phyloP scores from a whole-genome alignment of 1,140 invertebrate species.

The Brachionus koreanus region DNA sequence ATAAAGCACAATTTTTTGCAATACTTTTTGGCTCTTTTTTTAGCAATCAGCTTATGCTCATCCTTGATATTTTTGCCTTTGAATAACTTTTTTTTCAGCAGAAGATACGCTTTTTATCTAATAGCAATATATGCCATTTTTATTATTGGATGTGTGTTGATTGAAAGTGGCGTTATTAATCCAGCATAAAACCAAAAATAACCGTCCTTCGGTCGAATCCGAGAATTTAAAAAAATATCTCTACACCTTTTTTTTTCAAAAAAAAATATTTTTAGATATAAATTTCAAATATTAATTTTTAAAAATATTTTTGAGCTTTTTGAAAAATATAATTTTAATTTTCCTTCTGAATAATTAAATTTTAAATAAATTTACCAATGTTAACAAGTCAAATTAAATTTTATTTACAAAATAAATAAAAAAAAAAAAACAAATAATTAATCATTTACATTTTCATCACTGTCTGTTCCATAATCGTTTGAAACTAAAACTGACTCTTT shows the following conservation, averaged over 20 bases:
- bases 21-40: slow-evolving; percentile 21
- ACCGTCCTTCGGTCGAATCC: neutral
- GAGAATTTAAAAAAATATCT: neutral
- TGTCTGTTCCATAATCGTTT: neutral
- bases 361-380: neutral
- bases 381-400: neutral
- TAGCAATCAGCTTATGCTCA: slow-evolving; percentile 1
- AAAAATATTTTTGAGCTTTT: neutral
- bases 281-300: neutral
- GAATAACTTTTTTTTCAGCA: slow-evolving; percentile 22
- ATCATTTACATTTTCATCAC: neutral
- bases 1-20: slow-evolving; percentile 28
- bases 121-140: slow-evolving; percentile 13
- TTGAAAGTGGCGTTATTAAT: slow-evolving; percentile 41
- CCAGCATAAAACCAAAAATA: neutral
- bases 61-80: slow-evolving; percentile 40
- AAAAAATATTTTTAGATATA: neutral
- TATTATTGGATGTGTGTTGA: slow-evolving; percentile 15
- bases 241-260: neutral
- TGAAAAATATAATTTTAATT: too few species aligned
- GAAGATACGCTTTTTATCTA: slow-evolving; percentile 18
- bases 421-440: neutral
- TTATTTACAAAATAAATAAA: neutral
- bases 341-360: neutral
- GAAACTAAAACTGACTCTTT: neutral